Percentiles rank a stretch among this genome's conserved stretches.
These are phyloP conservation scores for Coendou prehensilis DNA, from an alignment of 2,797 vertebrate species.

Conservation along the genomic window DNA sequence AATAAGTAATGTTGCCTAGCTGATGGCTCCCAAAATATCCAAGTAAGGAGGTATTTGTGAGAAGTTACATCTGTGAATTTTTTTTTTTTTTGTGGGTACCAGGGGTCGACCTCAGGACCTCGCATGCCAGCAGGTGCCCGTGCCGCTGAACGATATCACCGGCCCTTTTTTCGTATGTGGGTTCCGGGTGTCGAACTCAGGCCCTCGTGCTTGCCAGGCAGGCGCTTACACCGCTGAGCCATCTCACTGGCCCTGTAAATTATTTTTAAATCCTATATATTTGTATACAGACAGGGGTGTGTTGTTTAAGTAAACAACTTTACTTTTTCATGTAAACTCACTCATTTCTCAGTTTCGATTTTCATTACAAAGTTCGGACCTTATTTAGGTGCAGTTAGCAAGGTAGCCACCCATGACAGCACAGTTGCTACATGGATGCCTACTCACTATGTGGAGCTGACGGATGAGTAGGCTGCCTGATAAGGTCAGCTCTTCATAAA, in stretches of 20 bases:
- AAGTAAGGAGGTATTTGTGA: background rate
- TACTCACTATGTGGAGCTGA: background rate
- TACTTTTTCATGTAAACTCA: background rate
- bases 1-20: background rate
- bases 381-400: background rate
- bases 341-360: background rate
- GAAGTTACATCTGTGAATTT: background rate
- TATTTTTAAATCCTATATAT: background rate
- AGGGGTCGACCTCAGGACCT: no score
- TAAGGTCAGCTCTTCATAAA: background rate
- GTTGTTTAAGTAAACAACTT: background rate
- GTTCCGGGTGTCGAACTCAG: no score
- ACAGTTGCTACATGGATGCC: background rate
- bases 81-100: background rate
- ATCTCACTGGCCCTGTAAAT: background rate
- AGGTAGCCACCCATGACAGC: background rate
- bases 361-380: background rate
- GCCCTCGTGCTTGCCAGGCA: no score
- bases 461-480: fast-evolving
- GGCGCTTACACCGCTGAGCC: no score
- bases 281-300: background rate
- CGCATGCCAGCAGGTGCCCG: no score
- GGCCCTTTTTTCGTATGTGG: no score
- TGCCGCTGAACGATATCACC: no score
- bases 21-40: background rate